Evolutionary conservation across 1,140 invertebrate genomes (phyloP), one percentile per base, ranked within the genome.

Genomic region (Bombus vancouverensis): DNA sequence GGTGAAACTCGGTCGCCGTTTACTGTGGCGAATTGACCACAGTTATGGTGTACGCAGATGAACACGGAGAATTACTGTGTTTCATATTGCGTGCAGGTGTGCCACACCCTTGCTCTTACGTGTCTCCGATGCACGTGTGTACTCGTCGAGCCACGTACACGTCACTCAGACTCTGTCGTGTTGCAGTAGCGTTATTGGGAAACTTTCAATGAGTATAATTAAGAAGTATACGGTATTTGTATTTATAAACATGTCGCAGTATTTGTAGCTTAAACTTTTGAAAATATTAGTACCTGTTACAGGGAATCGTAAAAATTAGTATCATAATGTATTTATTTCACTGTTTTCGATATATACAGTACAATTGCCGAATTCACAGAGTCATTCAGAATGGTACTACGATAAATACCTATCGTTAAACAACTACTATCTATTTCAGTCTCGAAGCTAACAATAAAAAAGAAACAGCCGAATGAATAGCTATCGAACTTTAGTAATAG

Each of bases 21-120:
- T 71, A n/a, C 39, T 28, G 34, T 34, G 39, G 47, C 53, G 57
- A 72, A 87, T 77, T 87, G 85, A 78, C 85, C 85, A n/a, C 81
- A 65, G 57, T 65, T 83, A 77, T 83, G 32, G 81, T 57, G 15
- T 73, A 77, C 66, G 57, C 39, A 57, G 66, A 87, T 78, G 80
- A 87, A 77, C 73, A 53, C 32, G 37, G 57, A 81, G 42, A 68
- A 81, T 85, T 81, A 81, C 78, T 66, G 32, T 66, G 75, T 71
- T 10, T 39, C 80, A 65, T 80, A 72, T 62, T 62, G 39, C 68
- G 25, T 70, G 37, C 83, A 85, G 75, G 82, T 84, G 82, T n/a
- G 44, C 47, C 22, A 13, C 42, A 25, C 62, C 6, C 77, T 44
- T 34, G 44, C 32, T 13, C 10, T 25, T 25, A 15, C 28, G 66